These are phyloP conservation scores for Macropus fuliginosus DNA, from an alignment of 2,797 vertebrate genomes.

Conservation along the genomic window DNA sequence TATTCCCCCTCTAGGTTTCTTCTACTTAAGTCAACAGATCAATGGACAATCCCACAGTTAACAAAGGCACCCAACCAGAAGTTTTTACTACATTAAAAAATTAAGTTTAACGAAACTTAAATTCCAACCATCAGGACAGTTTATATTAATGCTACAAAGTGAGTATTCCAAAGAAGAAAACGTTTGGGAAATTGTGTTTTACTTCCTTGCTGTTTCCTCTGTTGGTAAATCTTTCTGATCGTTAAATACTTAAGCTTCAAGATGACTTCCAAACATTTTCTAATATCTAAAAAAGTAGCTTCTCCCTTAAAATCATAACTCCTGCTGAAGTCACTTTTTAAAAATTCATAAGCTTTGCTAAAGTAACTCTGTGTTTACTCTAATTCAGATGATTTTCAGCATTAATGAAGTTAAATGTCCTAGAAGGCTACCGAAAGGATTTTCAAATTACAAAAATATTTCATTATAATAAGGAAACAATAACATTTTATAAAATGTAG, in stretches of 20 bases:
- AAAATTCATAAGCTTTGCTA: constrained; percentile 35
- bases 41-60: constrained; percentile 42
- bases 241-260: constrained; percentile 53
- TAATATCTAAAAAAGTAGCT: constrained; percentile 48
- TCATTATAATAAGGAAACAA: background rate
- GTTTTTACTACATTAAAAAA: constrained; percentile 21
- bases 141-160: constrained; percentile 27
- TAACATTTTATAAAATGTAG: constrained; percentile 52
- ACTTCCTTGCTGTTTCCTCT: constrained; percentile 39
- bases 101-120: background rate
- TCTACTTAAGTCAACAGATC: constrained; percentile 48
- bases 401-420: constrained; percentile 37
- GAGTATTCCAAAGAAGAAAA: constrained; percentile 33
- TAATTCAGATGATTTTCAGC: constrained; percentile 52
- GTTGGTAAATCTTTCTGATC: background rate
- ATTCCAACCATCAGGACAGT: background rate
- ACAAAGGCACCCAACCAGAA: constrained; percentile 26
- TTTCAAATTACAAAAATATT: constrained; percentile 29
- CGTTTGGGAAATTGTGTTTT: constrained; percentile 29
- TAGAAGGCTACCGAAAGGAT: constrained; percentile 41
- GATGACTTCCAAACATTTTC: constrained; percentile 9
- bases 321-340: background rate
- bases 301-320: constrained; percentile 48
- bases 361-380: constrained; percentile 49
- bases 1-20: constrained; percentile 37